Percentiles rank a stretch among this genome's conserved stretches.
Conservation (phyloP, 2,113 vertebrate species). For the Copsychus sechellarum region DNA sequence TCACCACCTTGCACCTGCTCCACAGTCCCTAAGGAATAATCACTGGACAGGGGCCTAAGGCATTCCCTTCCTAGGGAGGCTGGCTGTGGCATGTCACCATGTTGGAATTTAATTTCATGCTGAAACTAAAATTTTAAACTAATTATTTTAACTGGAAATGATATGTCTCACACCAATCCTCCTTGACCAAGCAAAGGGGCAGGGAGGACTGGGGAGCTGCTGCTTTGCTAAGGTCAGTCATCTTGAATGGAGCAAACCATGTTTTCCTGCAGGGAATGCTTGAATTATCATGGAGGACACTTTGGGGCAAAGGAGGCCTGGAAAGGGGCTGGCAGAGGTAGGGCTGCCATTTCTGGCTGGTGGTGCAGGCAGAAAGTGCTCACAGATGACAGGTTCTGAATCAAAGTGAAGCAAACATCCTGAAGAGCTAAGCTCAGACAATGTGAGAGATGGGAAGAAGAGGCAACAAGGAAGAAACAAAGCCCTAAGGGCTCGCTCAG, state of each 20-base stretch:
- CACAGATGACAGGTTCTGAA: not conserved
- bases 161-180: rapidly evolving
- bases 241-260: not conserved
- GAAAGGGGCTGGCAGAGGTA: rapidly evolving
- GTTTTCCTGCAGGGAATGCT: not conserved
- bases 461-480: not conserved
- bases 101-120: not conserved
- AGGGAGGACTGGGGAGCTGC: not conserved
- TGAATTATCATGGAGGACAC: not conserved
- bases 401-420: not conserved
- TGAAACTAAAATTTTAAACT: not conserved
- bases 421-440: not conserved
- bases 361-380: not conserved
- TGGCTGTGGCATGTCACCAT: not conserved
- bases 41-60: not conserved
- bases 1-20: not conserved
- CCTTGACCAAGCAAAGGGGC: rapidly evolving
- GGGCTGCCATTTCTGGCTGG: not conserved
- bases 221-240: not conserved
- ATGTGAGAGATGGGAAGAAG: not conserved
- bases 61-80: not conserved
- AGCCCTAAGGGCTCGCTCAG: not conserved
- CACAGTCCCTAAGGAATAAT: not conserved
- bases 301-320: not conserved
- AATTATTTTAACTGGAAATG: not conserved